Percentiles rank a stretch among this genome's conserved stretches.
Evolutionary conservation across 2,888 invertebrate species (phyloP).

Genomic region (Cephus nigrinus): DNA sequence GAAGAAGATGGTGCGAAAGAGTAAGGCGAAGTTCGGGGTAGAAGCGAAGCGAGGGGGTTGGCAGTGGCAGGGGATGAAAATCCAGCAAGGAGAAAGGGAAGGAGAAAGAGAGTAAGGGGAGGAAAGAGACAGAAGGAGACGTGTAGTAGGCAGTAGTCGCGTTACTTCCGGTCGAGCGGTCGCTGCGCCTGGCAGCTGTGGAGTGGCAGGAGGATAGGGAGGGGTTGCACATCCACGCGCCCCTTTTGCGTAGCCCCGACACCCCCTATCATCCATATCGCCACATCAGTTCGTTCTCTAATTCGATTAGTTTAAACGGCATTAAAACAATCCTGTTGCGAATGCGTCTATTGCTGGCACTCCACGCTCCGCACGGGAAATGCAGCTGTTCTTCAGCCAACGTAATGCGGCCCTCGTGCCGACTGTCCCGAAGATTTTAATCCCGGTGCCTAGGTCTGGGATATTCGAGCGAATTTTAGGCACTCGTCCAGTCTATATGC

Average conservation of each 20-base stretch:
- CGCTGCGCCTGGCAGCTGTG: conserved; percentile 66
- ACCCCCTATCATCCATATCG: conserved; percentile 53
- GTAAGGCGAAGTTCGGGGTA: not conserved
- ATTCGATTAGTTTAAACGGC: conserved; percentile 73
- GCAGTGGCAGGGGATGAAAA: conserved; percentile 8
- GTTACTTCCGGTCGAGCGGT: conserved; percentile 65
- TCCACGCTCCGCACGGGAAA: conserved; percentile 14
- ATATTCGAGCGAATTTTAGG: conserved; percentile 11
- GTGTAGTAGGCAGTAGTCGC: conserved; percentile 66
- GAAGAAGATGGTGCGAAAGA: conserved; percentile 2
- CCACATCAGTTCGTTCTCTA: conserved; percentile 65
- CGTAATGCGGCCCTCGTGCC: not conserved
- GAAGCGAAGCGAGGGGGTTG: conserved; percentile 10
- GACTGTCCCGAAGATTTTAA: conserved; percentile 5
- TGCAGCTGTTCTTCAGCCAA: conserved; percentile 16
- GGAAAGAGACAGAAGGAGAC: conserved; percentile 45
- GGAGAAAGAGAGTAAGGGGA: conserved; percentile 32
- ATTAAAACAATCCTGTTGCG: conserved; percentile 72
- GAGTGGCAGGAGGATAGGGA: conserved; percentile 48
- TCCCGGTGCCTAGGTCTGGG: conserved; percentile 18
- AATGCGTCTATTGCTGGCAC: conserved; percentile 48
- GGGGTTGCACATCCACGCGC: conserved; percentile 52
- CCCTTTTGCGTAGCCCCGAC: conserved; percentile 44
- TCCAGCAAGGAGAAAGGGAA: conserved; percentile 11
- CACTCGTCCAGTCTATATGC: conserved; percentile 3